A percentile compares a stretch with the other conserved stretches of the same genome.
phyloP scores from a whole-genome alignment of 2,113 vertebrate genomes.

The Dipodomys spectabilis region DNA sequence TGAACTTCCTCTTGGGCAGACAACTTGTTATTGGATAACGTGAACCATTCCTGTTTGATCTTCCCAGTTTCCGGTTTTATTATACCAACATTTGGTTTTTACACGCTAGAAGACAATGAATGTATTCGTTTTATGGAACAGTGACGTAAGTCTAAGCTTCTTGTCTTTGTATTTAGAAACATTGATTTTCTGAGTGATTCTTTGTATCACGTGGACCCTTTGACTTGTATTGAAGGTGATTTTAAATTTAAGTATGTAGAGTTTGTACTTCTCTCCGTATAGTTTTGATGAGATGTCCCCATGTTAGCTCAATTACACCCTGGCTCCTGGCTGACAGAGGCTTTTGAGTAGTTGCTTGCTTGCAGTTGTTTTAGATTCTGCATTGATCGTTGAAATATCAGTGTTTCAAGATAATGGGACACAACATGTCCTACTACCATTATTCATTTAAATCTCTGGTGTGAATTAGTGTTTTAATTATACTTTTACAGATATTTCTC shows the following conservation, averaged over 20 bases:
- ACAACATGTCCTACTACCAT: background rate
- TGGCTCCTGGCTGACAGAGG: slow-evolving; percentile 71
- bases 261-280: slow-evolving; percentile 59
- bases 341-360: slow-evolving; percentile 60
- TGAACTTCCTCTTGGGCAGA: slow-evolving; percentile 44
- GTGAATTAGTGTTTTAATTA: slow-evolving; percentile 48
- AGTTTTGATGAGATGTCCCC: slow-evolving; percentile 63
- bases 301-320: slow-evolving; percentile 6
- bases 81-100: slow-evolving; percentile 21
- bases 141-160: slow-evolving; percentile 60
- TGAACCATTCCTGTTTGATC: slow-evolving; percentile 53
- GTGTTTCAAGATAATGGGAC: background rate
- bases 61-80: slow-evolving; percentile 66
- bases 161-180: slow-evolving; percentile 72
- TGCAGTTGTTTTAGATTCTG: slow-evolving; percentile 45
- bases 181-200: slow-evolving; percentile 60
- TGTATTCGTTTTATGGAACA: slow-evolving; percentile 72
- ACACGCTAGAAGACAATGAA: slow-evolving; percentile 77
- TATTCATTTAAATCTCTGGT: slow-evolving; percentile 42
- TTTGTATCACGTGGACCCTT: slow-evolving; percentile 68
- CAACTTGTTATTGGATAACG: slow-evolving; percentile 47
- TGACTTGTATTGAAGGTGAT: slow-evolving; percentile 70
- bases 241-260: slow-evolving; percentile 63
- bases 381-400: slow-evolving; percentile 35
- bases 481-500: no score